Conservation (phyloP, 2,797 vertebrate species). For the Phyllotis vaccarum region DNA sequence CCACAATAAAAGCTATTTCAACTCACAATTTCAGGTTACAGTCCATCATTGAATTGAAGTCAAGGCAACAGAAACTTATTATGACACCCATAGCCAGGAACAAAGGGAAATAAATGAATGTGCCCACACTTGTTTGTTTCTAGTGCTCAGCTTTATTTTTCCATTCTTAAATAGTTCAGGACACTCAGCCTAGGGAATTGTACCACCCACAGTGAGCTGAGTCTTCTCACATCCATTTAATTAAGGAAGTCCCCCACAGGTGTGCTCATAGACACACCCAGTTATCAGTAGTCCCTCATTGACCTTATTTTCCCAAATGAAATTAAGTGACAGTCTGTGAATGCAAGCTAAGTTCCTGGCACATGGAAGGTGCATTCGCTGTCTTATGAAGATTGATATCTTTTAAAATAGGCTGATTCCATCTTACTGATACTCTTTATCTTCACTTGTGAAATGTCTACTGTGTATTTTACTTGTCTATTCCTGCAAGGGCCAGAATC, state of each 20-base stretch:
- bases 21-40: not conserved
- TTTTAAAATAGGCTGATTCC: not conserved
- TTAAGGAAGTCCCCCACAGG: not conserved
- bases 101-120: not conserved
- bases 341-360: not conserved
- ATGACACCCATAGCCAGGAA: no score
- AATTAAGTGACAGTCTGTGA: not conserved
- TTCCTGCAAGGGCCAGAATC: not conserved
- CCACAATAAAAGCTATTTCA: not conserved
- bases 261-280: not conserved
- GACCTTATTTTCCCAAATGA: not conserved
- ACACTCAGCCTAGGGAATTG: no score
- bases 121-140: not conserved
- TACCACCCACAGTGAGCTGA: no score
- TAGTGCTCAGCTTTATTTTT: not conserved
- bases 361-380: rapidly evolving
- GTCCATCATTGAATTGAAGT: not conserved
- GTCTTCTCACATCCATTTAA: not conserved
- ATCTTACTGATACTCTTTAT: not conserved
- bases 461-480: not conserved
- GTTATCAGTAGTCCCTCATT: not conserved
- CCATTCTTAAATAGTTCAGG: not conserved
- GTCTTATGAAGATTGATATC: rapidly evolving
- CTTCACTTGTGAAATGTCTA: not conserved
- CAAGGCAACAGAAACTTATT: no score